phyloP scores from a whole-genome alignment of 2,113 vertebrate genomes.

The Arizona elegans region DNA sequence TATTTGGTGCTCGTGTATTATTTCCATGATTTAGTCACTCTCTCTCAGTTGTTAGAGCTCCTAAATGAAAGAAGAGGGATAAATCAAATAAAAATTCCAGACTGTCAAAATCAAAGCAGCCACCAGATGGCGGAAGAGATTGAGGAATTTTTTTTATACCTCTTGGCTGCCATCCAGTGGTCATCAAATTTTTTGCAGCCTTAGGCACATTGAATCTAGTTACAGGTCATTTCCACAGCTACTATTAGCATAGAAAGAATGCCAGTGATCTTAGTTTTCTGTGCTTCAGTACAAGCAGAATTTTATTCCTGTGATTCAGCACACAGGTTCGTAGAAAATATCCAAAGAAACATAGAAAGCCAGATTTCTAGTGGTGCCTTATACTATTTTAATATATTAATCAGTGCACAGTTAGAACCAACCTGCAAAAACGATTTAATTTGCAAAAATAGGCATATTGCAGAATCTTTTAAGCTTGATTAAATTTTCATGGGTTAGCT shows the following conservation, averaged over 20 bases:
- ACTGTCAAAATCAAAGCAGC: not conserved
- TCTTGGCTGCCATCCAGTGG: not conserved
- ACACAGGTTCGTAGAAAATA: not conserved
- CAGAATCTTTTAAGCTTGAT: not conserved
- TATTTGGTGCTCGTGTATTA: no score
- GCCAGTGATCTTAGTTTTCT: not conserved
- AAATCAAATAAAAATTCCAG: not conserved
- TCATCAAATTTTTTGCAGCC: not conserved
- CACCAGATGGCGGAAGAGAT: not conserved
- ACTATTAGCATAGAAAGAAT: not conserved
- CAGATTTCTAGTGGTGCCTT: not conserved
- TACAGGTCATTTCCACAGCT: not conserved
- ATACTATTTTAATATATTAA: not conserved
- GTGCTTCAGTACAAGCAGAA: not conserved
- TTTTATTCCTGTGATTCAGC: not conserved
- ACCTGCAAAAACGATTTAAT: not conserved
- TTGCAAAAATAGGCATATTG: not conserved
- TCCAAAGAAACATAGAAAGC: not conserved
- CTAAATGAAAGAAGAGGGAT: not conserved
- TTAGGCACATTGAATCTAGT: not conserved
- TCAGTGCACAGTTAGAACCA: not conserved
- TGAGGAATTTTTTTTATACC: not conserved
- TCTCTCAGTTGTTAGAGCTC: not conserved
- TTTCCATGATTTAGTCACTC: not conserved
- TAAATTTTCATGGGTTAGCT: not conserved